Percentiles rank a stretch among this genome's conserved stretches.
phyloP scores from a whole-genome alignment of 1,140 invertebrate genomes.

The Nomia melanderi region DNA sequence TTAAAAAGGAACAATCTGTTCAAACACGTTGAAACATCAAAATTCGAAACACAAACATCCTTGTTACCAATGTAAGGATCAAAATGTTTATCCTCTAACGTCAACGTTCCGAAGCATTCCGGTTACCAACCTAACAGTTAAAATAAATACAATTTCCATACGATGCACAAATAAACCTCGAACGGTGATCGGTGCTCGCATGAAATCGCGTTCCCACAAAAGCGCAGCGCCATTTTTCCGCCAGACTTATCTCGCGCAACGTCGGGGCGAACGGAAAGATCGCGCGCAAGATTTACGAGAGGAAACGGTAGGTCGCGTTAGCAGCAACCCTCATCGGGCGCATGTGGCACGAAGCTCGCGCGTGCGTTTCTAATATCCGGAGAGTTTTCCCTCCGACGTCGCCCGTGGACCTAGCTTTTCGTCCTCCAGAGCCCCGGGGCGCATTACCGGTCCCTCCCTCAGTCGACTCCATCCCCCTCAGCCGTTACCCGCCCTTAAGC shows the following conservation, averaged over 20 bases:
- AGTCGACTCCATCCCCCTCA: constrained; percentile 1
- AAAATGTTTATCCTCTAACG: too few species aligned
- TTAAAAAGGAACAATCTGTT: too few species aligned
- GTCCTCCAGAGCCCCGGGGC: constrained; percentile 53
- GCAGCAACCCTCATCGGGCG: constrained; percentile 44
- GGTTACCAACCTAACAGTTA: too few species aligned
- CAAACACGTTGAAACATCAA: too few species aligned
- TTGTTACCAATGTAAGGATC: too few species aligned
- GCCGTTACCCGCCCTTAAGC: constrained; percentile 61
- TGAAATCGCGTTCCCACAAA: background rate
- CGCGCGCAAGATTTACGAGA: constrained; percentile 35
- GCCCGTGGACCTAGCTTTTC: constrained; percentile 52
- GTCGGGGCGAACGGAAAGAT: background rate
- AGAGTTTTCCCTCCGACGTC: constrained; percentile 35
- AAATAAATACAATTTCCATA: too few species aligned
- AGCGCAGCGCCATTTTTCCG: background rate
- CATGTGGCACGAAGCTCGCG: constrained; percentile 39
- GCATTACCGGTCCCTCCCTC: constrained; percentile 48
- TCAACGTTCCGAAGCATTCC: too few species aligned
- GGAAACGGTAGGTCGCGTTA: constrained; percentile 13
- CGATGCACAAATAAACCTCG: too few species aligned
- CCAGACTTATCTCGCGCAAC: background rate
- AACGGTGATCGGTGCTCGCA: too few species aligned
- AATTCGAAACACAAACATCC: too few species aligned
- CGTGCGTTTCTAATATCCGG: constrained; percentile 64